phyloP scores from a whole-genome alignment of 2,888 invertebrate genomes.

The Diarsia rubi region DNA sequence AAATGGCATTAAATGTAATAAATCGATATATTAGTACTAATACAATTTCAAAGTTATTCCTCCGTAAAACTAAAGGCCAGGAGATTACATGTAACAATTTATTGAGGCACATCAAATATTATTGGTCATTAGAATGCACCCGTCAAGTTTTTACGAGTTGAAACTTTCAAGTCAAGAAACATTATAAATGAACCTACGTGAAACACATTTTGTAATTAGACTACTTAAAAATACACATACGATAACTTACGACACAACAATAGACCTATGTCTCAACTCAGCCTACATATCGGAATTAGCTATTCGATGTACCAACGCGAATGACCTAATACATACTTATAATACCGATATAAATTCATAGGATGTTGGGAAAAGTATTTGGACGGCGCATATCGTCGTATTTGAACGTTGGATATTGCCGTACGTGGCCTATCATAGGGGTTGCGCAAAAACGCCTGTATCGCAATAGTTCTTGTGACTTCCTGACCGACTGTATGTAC shows the following conservation, averaged over 20 bases:
- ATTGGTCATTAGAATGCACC: slow-evolving; percentile 5
- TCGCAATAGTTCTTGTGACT: slow-evolving; percentile 52
- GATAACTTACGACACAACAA: slow-evolving; percentile 59
- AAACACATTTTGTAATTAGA: slow-evolving; percentile 49
- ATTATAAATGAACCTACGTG: background rate
- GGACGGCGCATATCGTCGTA: slow-evolving; percentile 14
- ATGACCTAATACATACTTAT: slow-evolving; percentile 59
- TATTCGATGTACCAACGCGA: slow-evolving; percentile 59
- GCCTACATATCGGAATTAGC: slow-evolving; percentile 68
- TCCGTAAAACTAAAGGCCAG: slow-evolving; percentile 6
- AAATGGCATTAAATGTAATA: background rate
- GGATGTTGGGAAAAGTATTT: slow-evolving; percentile 39
- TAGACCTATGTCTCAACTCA: slow-evolving; percentile 63
- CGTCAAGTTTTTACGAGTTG: slow-evolving; percentile 16
- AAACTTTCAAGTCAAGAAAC: slow-evolving; percentile 26
- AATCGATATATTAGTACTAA: background rate
- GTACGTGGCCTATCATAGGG: slow-evolving; percentile 20
- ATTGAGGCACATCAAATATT: slow-evolving; percentile 1
- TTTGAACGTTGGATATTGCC: slow-evolving; percentile 6
- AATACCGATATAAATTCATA: slow-evolving; percentile 65
- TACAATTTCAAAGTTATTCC: background rate
- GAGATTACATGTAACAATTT: slow-evolving; percentile 14
- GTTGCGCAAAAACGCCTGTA: slow-evolving; percentile 49
- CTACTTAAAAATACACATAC: slow-evolving; percentile 59
- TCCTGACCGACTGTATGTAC: slow-evolving; percentile 44